phyloP scores from a whole-genome alignment of 2,888 invertebrate genomes.

The Tineola bisselliella region DNA sequence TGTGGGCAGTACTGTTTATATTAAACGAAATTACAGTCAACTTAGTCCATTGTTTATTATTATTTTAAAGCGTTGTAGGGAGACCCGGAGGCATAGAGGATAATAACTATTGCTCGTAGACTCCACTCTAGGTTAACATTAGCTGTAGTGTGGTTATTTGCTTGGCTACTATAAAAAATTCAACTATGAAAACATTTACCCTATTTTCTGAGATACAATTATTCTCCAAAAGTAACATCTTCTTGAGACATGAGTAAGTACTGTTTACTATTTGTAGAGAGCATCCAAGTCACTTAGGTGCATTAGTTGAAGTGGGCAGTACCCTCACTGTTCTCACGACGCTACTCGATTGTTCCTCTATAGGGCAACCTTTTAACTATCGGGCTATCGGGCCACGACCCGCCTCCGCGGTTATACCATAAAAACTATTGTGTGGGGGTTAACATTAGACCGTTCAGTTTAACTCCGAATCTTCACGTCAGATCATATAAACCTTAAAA shows the following conservation, averaged over 20 bases:
- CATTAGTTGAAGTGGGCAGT: constrained; percentile 14
- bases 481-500: constrained; percentile 7
- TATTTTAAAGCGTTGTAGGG: no score
- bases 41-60: no score
- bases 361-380: constrained; percentile 33
- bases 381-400: constrained; percentile 55
- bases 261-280: constrained; percentile 19
- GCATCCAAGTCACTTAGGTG: constrained; percentile 16
- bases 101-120: no score
- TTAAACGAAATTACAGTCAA: background rate
- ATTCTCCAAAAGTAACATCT: background rate
- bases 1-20: background rate
- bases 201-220: background rate
- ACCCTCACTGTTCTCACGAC: constrained; percentile 48
- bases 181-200: background rate
- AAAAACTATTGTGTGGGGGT: constrained; percentile 26
- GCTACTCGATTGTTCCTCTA: constrained; percentile 46
- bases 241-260: background rate
- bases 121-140: no score
- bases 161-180: no score
- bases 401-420: constrained; percentile 21
- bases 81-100: no score
- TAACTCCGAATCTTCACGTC: constrained; percentile 1
- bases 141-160: no score
- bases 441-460: constrained; percentile 19